A percentile compares a stretch with the other conserved stretches of the same genome.
Evolutionary conservation across 2,113 vertebrate species (phyloP).

Genomic region (Pedionomus torquatus): DNA sequence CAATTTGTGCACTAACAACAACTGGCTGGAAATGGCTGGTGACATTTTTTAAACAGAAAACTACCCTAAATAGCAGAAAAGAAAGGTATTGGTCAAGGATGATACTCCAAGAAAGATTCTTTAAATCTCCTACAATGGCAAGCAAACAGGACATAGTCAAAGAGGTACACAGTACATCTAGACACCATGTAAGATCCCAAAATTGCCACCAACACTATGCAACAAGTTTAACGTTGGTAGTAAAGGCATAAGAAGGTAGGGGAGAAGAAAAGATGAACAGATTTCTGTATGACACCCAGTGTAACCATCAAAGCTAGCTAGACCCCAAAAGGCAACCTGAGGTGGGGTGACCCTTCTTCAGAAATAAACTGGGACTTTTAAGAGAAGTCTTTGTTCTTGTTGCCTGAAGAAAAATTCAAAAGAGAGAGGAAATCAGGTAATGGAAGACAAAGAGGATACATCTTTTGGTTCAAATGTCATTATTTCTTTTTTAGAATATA

Average conservation of each 20-base stretch:
- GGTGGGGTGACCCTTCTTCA: neutral
- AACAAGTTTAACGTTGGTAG: neutral
- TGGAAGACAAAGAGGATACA: neutral
- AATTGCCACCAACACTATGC: neutral
- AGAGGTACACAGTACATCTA: neutral
- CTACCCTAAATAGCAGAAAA: neutral
- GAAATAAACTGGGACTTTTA: neutral
- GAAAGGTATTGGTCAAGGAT: neutral
- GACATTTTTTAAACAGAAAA: neutral
- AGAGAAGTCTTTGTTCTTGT: neutral
- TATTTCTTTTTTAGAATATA: neutral
- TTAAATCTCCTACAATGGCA: neutral
- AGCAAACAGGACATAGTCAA: neutral
- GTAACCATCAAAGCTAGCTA: neutral
- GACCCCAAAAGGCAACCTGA: neutral
- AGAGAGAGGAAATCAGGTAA: neutral
- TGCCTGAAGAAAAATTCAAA: neutral
- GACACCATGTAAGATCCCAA: neutral
- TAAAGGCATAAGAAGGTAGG: neutral
- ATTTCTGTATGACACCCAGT: neutral
- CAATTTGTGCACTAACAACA: neutral
- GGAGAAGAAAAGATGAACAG: neutral
- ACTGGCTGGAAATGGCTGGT: neutral
- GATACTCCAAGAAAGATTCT: neutral
- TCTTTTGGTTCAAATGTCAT: neutral